Conservation (phyloP, 1,140 invertebrate genomes). For the Heliconius eleuchia region DNA sequence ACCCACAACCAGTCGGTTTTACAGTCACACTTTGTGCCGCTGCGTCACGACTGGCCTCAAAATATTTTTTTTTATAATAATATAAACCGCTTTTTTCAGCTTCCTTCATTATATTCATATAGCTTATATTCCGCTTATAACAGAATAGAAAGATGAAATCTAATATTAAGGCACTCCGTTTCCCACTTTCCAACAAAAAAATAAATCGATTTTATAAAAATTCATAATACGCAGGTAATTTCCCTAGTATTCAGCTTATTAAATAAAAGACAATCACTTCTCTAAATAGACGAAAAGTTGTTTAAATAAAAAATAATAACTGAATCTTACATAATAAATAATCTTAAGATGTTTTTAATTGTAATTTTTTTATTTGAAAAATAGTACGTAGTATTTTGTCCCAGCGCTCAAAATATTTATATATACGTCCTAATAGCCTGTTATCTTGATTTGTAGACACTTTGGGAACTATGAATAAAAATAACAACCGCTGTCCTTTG, state of each 20-base stretch:
- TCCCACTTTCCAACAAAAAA: too few species aligned
- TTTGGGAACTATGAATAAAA: conserved; percentile 22
- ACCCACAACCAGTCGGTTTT: too few species aligned
- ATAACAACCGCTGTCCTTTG: conserved; percentile 21
- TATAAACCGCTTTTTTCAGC: background rate
- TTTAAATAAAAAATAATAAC: too few species aligned
- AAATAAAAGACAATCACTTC: too few species aligned
- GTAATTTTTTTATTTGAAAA: background rate
- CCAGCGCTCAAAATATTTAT: background rate
- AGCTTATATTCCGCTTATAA: background rate
- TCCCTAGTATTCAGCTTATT: too few species aligned
- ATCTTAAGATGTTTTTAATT: background rate
- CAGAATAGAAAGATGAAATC: background rate
- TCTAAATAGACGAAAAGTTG: background rate
- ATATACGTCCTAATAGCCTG: conserved; percentile 15
- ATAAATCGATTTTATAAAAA: too few species aligned
- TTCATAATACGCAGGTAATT: too few species aligned
- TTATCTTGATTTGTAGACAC: conserved; percentile 29
- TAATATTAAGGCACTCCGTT: background rate
- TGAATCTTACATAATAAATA: background rate
- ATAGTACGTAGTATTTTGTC: background rate
- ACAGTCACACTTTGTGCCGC: too few species aligned
- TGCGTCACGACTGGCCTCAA: too few species aligned
- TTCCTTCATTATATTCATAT: background rate
- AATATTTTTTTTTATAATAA: too few species aligned